Percentiles rank a stretch among this genome's conserved stretches.
phyloP scores from a whole-genome alignment of 2,797 vertebrate species.

The Mormyrops attenuatus region DNA sequence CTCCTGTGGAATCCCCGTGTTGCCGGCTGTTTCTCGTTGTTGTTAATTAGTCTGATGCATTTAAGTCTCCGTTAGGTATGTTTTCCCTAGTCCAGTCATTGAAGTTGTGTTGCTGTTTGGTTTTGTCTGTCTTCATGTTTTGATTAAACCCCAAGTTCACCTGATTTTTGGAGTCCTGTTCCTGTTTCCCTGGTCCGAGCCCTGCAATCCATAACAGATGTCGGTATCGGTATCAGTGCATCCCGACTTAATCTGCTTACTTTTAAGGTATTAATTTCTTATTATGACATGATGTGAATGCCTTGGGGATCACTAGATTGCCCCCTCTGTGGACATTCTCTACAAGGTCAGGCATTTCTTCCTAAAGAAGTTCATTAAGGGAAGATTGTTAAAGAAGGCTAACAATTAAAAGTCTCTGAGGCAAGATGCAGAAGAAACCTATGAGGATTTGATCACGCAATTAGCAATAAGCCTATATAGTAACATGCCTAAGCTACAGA shows the following conservation, averaged over 20 bases:
- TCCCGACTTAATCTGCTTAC: neutral
- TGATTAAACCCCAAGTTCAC: no score
- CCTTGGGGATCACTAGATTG: neutral
- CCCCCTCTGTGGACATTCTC: neutral
- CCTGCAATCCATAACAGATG: no score
- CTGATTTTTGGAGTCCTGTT: no score
- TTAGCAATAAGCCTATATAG: neutral
- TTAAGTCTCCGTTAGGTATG: no score
- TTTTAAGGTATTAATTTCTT: neutral
- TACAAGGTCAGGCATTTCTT: neutral
- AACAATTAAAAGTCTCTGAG: neutral
- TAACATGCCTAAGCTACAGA: neutral
- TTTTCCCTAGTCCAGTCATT: no score
- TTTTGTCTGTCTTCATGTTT: no score
- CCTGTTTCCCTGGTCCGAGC: no score
- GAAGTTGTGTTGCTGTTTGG: no score
- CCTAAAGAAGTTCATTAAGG: neutral
- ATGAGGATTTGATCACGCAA: neutral
- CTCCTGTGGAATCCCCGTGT: no score
- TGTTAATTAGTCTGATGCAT: no score
- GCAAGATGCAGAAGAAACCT: neutral
- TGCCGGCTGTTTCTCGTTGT: no score
- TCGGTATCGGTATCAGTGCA: neutral
- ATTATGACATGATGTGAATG: neutral
- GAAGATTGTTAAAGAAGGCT: neutral